Conservation (phyloP, 2,113 vertebrate species). For the Pan troglodytes region DNA sequence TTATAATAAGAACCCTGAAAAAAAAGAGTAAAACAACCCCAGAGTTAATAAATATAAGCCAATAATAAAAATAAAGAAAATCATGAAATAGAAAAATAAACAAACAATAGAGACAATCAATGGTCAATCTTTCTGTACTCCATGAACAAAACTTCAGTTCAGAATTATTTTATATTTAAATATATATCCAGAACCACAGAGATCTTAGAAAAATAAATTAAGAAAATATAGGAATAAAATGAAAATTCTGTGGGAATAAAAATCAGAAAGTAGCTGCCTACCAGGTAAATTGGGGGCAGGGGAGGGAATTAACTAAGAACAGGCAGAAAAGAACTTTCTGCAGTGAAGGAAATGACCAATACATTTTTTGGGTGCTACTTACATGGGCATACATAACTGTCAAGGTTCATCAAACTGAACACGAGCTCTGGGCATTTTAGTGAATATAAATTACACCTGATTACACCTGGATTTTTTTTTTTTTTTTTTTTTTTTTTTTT, state of each 20-base stretch:
- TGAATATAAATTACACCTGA: not conserved
- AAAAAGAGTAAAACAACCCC: too few species aligned
- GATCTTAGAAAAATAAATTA: not conserved
- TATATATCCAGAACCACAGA: not conserved
- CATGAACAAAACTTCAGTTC: not conserved
- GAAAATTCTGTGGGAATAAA: too few species aligned
- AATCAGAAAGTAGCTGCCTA: not conserved
- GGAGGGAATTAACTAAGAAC: not conserved
- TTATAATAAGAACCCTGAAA: not conserved
- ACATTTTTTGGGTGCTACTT: not conserved
- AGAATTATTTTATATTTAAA: not conserved
- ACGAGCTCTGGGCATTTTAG: not conserved
- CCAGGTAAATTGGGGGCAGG: not conserved
- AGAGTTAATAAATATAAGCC: not conserved
- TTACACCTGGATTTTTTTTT: not conserved
- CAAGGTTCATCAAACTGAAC: not conserved
- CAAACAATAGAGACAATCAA: not conserved
- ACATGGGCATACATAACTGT: not conserved
- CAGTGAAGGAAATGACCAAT: too few species aligned
- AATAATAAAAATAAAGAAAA: conserved; percentile 6
- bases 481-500: not conserved
- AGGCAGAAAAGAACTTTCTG: not conserved
- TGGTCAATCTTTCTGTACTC: not conserved
- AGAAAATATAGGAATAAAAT: not conserved
- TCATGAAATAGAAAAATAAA: not conserved